phyloP scores from a whole-genome alignment of 2,888 invertebrate species.

The Polyploca ridens region DNA sequence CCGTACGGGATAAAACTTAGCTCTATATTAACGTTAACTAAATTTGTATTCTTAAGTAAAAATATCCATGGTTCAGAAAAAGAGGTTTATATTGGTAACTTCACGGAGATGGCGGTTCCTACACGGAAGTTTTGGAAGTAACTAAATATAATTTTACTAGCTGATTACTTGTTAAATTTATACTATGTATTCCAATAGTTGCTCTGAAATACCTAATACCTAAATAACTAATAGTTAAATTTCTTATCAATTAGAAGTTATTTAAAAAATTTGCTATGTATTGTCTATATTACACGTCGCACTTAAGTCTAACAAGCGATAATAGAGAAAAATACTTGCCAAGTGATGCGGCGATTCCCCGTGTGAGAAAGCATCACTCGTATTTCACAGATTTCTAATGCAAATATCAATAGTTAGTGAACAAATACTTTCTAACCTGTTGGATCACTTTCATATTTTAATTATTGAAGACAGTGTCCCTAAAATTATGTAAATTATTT shows the following conservation, averaged over 20 bases:
- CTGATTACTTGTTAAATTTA: too few species aligned
- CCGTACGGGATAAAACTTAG: constrained; percentile 46
- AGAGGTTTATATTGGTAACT: too few species aligned
- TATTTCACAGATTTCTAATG: constrained; percentile 77
- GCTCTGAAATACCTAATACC: too few species aligned
- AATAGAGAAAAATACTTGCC: too few species aligned
- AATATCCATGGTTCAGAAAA: background rate
- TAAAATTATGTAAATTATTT: constrained; percentile 31
- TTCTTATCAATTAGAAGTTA: background rate
- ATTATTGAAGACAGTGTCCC: constrained; percentile 44
- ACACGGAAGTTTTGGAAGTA: too few species aligned
- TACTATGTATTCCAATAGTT: too few species aligned
- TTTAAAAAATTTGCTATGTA: too few species aligned
- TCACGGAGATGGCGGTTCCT: too few species aligned
- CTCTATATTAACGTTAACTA: constrained; percentile 47
- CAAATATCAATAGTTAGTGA: constrained; percentile 73
- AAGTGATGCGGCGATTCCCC: constrained; percentile 42
- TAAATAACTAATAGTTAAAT: too few species aligned
- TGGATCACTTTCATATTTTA: constrained; percentile 67
- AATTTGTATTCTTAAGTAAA: constrained; percentile 17
- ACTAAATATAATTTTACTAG: too few species aligned
- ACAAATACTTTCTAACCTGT: constrained; percentile 77
- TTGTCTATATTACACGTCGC: too few species aligned
- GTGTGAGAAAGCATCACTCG: constrained; percentile 72
- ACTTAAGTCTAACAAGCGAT: too few species aligned